Evolutionary conservation across 2,113 vertebrate genomes (phyloP).

Genomic region (Podarcis cretensis): DNA sequence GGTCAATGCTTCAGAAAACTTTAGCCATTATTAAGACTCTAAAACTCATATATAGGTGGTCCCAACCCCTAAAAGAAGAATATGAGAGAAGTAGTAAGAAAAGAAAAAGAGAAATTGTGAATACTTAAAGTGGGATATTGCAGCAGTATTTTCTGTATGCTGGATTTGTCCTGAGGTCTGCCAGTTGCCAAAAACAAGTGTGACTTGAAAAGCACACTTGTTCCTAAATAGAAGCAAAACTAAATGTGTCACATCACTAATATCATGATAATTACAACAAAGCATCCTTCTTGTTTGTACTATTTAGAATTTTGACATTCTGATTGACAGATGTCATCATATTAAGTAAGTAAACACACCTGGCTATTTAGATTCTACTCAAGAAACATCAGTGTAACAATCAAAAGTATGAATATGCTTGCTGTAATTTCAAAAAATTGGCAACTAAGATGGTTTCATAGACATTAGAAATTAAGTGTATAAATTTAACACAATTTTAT

Average conservation of each 20-base stretch:
- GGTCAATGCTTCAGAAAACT: no score
- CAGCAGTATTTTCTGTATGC: neutral
- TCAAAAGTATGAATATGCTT: neutral
- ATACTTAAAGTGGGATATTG: neutral
- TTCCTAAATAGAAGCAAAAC: slow-evolving; percentile 41
- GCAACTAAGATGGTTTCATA: slow-evolving; percentile 59
- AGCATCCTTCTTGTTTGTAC: slow-evolving; percentile 73
- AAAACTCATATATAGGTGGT: no score
- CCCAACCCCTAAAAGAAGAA: neutral
- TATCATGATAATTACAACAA: slow-evolving; percentile 58
- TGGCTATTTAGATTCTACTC: slow-evolving; percentile 66
- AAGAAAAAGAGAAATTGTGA: neutral
- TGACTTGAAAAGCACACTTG: neutral
- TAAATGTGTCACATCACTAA: slow-evolving; percentile 54
- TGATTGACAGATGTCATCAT: slow-evolving; percentile 73
- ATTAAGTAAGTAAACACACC: slow-evolving; percentile 71
- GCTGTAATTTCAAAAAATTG: slow-evolving; percentile 62
- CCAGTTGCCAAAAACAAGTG: neutral
- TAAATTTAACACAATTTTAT: slow-evolving; percentile 79
- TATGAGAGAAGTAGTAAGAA: neutral
- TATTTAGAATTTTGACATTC: slow-evolving; percentile 71
- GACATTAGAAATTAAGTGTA: slow-evolving; percentile 42
- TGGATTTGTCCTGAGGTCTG: neutral
- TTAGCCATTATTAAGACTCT: no score
- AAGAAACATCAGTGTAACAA: slow-evolving; percentile 39